Evolutionary conservation across 1,140 invertebrate genomes (phyloP).

Genomic region (Bursaphelenchus mucronatus): DNA sequence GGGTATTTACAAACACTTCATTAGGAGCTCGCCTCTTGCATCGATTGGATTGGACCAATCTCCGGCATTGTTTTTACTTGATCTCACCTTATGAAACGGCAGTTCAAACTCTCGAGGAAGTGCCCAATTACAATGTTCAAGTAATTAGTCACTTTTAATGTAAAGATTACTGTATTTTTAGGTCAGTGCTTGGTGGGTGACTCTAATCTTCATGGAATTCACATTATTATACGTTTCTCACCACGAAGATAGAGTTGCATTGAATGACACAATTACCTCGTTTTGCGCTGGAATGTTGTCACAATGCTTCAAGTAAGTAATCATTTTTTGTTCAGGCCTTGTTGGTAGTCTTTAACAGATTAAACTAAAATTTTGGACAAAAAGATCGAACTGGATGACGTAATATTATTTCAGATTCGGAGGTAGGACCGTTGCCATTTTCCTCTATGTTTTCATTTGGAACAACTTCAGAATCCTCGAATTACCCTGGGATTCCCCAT

Average conservation of each 20-base stretch:
- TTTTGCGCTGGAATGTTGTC: constrained; percentile 60
- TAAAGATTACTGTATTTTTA: constrained; percentile 36
- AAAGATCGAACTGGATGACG: neutral
- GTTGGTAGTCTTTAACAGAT: constrained; percentile 1
- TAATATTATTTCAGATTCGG: constrained; percentile 52
- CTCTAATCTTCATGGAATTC: constrained; percentile 55
- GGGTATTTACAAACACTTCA: constrained; percentile 58
- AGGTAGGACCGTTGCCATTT: constrained; percentile 56
- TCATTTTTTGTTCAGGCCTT: constrained; percentile 1
- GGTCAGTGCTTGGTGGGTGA: constrained; percentile 59
- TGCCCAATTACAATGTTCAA: constrained; percentile 60
- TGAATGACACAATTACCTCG: constrained; percentile 59
- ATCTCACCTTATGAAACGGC: constrained; percentile 57
- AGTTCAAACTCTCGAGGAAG: constrained; percentile 45
- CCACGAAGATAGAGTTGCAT: constrained; percentile 55
- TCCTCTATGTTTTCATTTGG: constrained; percentile 57
- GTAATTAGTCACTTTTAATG: constrained; percentile 23
- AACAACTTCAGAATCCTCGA: constrained; percentile 57
- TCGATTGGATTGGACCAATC: constrained; percentile 51
- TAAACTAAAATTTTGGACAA: constrained; percentile 2
- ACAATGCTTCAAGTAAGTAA: constrained; percentile 56
- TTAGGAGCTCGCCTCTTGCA: constrained; percentile 50
- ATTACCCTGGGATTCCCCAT: constrained; percentile 60
- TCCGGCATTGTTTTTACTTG: constrained; percentile 56
- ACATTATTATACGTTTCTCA: constrained; percentile 44